phyloP scores from a whole-genome alignment of 1,140 invertebrate genomes.

The Aculops lycopersici region DNA sequence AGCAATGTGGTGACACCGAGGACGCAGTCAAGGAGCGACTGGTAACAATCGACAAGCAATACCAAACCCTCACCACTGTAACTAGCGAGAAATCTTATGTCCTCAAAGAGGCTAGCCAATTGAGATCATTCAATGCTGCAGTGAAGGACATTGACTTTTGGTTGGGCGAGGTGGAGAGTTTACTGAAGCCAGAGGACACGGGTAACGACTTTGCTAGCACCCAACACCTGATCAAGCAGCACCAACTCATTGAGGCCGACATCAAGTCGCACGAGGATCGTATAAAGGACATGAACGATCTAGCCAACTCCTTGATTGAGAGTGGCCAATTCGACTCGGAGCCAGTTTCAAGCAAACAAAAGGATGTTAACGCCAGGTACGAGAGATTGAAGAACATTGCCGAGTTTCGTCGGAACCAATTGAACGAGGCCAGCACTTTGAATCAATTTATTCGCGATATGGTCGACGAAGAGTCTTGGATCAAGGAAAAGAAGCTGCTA shows the following conservation, averaged over 20 bases:
- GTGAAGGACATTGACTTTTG: constrained; percentile 99
- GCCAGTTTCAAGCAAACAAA: constrained; percentile 62
- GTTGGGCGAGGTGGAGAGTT: constrained; percentile 79
- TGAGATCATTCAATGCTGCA: constrained; percentile 90
- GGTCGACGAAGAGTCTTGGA: constrained; percentile 99
- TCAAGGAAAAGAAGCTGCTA: constrained; percentile 91
- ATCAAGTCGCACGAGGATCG: constrained; percentile 80
- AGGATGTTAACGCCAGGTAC: constrained; percentile 72
- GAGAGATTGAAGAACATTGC: constrained; percentile 66
- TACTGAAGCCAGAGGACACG: constrained; percentile 79
- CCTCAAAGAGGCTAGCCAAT: constrained; percentile 92
- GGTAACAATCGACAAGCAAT: constrained; percentile 81
- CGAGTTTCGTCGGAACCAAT: constrained; percentile 51
- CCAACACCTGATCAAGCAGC: constrained; percentile 97
- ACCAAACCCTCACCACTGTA: constrained; percentile 89
- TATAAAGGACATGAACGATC: constrained; percentile 71
- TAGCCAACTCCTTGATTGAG: constrained; percentile 70
- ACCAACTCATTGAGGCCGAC: constrained; percentile 87
- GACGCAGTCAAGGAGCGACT: constrained; percentile 61
- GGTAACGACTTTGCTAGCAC: constrained; percentile 92
- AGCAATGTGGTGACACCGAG: constrained; percentile 63
- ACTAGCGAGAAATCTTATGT: constrained; percentile 83
- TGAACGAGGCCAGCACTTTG: constrained; percentile 76
- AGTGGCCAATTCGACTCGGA: constrained; percentile 74
- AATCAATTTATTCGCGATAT: constrained; percentile 99